Percentiles rank a stretch among this genome's conserved stretches.
These are phyloP conservation scores for Heliconius himera DNA, from an alignment of 1,140 invertebrate genomes.

Conservation along the genomic window DNA sequence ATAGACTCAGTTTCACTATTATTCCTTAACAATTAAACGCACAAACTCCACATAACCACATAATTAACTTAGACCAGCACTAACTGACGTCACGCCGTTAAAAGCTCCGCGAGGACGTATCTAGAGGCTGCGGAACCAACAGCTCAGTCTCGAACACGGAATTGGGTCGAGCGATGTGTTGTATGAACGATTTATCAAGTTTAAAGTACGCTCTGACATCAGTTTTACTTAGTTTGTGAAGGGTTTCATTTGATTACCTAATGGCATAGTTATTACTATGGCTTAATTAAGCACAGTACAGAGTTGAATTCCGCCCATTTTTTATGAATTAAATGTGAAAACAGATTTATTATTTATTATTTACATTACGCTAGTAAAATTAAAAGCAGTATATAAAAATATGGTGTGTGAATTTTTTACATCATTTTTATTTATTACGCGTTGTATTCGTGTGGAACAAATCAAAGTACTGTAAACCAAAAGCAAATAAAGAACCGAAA, in stretches of 20 bases:
- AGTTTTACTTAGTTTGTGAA: not conserved
- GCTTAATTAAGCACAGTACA: too few species aligned
- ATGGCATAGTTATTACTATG: not conserved
- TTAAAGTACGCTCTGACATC: not conserved
- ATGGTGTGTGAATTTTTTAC: too few species aligned
- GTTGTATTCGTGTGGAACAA: too few species aligned
- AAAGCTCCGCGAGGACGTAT: not conserved
- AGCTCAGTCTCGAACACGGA: not conserved
- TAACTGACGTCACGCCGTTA: not conserved
- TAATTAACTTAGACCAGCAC: not conserved
- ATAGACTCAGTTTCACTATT: too few species aligned
- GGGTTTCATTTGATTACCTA: not conserved
- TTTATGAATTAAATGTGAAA: too few species aligned
- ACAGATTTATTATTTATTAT: too few species aligned
- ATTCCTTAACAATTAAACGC: not conserved
- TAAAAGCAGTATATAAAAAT: too few species aligned
- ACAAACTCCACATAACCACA: not conserved
- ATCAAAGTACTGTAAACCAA: too few species aligned
- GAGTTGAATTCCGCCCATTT: too few species aligned
- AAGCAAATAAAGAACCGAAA: too few species aligned
- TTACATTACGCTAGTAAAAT: too few species aligned
- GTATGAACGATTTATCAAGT: constrained; percentile 1
- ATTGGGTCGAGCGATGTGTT: constrained; percentile 3
- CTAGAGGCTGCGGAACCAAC: not conserved
- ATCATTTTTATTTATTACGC: too few species aligned